phyloP scores from a whole-genome alignment of 2,797 vertebrate genomes.

The Chromobotia macracanthus region DNA sequence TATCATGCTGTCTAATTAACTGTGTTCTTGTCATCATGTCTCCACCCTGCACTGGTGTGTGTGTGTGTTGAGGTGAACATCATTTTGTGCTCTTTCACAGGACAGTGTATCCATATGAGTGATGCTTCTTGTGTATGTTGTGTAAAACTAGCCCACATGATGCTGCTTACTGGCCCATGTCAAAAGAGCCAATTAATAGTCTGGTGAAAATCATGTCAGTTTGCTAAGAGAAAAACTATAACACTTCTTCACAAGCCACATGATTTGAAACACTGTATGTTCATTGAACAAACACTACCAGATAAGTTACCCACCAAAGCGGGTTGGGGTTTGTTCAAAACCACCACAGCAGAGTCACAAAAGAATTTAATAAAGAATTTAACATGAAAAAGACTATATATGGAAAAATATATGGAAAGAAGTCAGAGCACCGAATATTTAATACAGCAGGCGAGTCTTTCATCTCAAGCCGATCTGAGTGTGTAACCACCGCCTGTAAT shows the following conservation, averaged over 20 bases:
- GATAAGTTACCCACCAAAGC: not conserved
- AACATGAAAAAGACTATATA: slow-evolving; percentile 4
- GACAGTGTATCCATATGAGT: no score
- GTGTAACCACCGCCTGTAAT: slow-evolving; percentile 1
- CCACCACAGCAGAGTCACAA: not conserved
- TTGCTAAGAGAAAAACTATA: not conserved
- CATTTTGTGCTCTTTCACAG: not conserved
- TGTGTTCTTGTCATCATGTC: not conserved
- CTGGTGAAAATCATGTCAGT: not conserved
- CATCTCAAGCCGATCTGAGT: slow-evolving; percentile 14
- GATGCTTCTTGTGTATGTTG: no score
- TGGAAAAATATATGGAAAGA: slow-evolving; percentile 23
- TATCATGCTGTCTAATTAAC: slow-evolving; percentile 13
- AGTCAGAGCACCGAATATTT: slow-evolving; percentile 20
- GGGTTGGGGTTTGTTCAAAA: not conserved
- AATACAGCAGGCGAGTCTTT: not conserved
- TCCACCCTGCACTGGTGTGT: slow-evolving; percentile 18
- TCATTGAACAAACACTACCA: no score
- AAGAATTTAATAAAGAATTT: slow-evolving; percentile 14
- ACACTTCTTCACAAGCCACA: not conserved
- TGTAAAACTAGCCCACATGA: no score
- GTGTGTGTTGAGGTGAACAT: slow-evolving; percentile 10
- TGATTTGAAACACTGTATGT: not conserved
- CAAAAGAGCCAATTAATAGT: not conserved
- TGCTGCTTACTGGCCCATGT: not conserved